Conservation (phyloP, 2,113 vertebrate species). For the Ceratotherium simum region DNA sequence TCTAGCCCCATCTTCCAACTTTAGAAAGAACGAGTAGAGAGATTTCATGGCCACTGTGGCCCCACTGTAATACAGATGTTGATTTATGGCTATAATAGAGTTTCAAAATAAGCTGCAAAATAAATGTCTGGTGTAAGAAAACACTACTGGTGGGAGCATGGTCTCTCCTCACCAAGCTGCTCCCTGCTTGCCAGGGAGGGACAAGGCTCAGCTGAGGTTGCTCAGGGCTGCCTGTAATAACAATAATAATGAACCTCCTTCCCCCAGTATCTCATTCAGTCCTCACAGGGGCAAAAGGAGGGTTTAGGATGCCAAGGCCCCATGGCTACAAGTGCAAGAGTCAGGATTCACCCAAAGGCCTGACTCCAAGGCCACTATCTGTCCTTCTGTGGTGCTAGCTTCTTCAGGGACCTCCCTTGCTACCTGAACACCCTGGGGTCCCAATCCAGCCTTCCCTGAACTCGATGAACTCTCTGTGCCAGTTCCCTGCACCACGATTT, state of each 20-base stretch:
- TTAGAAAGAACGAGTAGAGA: not conserved
- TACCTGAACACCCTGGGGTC: fast-evolving
- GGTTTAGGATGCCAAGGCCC: not conserved
- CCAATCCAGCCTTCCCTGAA: not conserved
- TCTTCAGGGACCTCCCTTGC: not conserved
- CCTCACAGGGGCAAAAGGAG: not conserved
- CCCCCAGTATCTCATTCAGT: not conserved
- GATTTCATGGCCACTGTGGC: not conserved
- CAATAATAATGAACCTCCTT: fast-evolving
- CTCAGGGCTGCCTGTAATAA: too few relatives aligned
- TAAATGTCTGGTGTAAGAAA: not conserved
- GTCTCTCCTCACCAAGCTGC: not conserved
- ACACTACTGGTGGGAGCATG: not conserved
- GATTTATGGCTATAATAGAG: not conserved
- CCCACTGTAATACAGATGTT: not conserved
- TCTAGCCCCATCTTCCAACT: not conserved
- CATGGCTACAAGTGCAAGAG: not conserved
- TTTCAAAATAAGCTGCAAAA: not conserved
- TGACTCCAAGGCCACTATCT: not conserved
- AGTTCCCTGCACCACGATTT: not conserved
- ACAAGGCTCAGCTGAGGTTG: not conserved
- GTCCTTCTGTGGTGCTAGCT: not conserved
- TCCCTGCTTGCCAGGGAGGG: not conserved
- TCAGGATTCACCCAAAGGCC: not conserved
- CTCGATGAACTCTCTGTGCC: not conserved